Percentiles rank a stretch among this genome's conserved stretches.
phyloP scores from a whole-genome alignment of 2,888 invertebrate genomes.

The Chirona hameri region DNA sequence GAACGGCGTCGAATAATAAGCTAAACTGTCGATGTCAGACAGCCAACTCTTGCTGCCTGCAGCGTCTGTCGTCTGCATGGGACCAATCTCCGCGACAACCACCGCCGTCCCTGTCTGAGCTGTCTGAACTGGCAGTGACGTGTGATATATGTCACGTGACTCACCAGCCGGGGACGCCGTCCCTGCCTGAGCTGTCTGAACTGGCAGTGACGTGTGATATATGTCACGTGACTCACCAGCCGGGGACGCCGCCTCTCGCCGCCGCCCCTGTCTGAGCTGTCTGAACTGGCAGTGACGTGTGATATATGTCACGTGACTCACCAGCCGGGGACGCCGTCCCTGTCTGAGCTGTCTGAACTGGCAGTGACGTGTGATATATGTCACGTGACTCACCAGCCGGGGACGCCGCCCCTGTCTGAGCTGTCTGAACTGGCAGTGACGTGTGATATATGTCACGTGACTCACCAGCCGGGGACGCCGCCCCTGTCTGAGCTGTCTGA shows the following conservation, averaged over 20 bases:
- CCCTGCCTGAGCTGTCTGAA: no score
- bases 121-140: background rate
- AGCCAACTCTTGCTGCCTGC: no score
- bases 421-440: background rate
- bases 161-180: background rate
- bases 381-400: background rate
- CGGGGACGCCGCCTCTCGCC: background rate
- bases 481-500: no score
- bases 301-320: background rate
- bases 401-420: no score
- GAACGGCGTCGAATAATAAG: no score
- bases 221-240: background rate
- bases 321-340: background rate
- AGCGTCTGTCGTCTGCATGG: no score
- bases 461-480: background rate
- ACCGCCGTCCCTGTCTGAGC: no score
- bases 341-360: background rate
- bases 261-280: no score
- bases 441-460: background rate
- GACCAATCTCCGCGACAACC: no score
- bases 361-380: background rate
- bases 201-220: background rate
- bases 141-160: background rate
- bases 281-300: background rate
- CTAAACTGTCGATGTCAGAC: no score